phyloP scores from a whole-genome alignment of 2,797 vertebrate genomes.

The Xenops minutus region DNA sequence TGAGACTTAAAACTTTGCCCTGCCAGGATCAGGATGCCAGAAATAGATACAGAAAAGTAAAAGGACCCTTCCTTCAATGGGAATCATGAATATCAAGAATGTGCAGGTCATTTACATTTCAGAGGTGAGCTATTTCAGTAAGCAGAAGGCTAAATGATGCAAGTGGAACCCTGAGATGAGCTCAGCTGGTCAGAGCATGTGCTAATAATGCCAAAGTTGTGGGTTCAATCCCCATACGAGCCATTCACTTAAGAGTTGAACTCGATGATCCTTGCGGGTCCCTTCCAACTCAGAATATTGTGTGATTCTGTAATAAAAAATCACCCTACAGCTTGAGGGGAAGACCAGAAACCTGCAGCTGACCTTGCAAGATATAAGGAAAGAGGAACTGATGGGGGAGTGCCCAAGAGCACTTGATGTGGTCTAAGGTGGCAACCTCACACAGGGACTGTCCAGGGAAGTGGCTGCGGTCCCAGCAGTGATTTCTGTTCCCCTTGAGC shows the following conservation, averaged over 20 bases:
- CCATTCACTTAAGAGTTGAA: background rate
- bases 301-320: background rate
- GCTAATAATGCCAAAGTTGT: background rate
- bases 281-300: background rate
- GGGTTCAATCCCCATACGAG: background rate
- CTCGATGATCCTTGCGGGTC: background rate
- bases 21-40: background rate
- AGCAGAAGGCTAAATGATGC: background rate
- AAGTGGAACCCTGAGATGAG: background rate
- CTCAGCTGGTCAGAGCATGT: background rate
- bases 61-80: background rate
- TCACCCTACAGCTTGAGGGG: background rate
- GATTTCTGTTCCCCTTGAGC: background rate
- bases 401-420: background rate
- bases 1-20: background rate
- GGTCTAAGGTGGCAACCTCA: background rate
- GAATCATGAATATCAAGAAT: background rate
- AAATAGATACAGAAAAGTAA: slow-evolving; percentile 24
- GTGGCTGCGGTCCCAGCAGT: background rate
- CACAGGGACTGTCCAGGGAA: background rate
- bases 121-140: background rate
- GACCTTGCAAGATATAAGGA: background rate
- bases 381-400: background rate
- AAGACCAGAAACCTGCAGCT: background rate
- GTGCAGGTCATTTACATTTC: background rate